These are phyloP conservation scores for Egretta garzetta DNA, from an alignment of 2,113 vertebrate genomes.

Conservation along the genomic window DNA sequence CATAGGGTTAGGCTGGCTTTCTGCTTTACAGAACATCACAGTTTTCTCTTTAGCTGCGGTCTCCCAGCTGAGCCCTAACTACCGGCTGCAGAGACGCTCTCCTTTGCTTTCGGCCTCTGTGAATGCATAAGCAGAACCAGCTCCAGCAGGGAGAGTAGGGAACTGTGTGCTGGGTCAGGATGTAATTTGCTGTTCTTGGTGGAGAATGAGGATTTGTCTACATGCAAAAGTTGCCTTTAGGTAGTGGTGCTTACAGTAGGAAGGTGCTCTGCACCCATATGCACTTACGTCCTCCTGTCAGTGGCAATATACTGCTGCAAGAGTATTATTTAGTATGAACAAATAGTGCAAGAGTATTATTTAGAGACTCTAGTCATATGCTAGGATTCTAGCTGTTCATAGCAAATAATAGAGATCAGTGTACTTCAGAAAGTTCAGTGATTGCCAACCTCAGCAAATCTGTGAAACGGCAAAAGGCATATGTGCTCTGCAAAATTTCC, in stretches of 20 bases:
- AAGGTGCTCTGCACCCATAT: fast-evolving
- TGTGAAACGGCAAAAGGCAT: not conserved
- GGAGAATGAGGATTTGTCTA: not conserved
- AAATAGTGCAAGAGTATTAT: not conserved
- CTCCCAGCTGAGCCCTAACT: not conserved
- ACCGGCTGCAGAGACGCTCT: not conserved
- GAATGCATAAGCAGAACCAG: not conserved
- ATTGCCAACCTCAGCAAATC: not conserved
- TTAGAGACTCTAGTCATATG: too few relatives aligned
- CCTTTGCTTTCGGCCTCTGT: not conserved
- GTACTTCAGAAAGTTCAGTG: not conserved
- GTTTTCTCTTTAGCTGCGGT: not conserved
- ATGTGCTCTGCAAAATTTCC: fast-evolving
- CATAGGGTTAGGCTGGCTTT: not conserved
- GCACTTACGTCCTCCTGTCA: not conserved
- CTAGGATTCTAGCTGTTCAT: not conserved
- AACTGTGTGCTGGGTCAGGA: not conserved
- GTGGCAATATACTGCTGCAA: not conserved
- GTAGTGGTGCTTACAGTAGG: not conserved
- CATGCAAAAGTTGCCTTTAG: not conserved
- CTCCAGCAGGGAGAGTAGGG: not conserved
- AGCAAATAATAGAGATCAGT: not conserved
- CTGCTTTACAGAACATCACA: not conserved
- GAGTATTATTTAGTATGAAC: not conserved
- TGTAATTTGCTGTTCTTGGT: not conserved